phyloP scores from a whole-genome alignment of 1,140 invertebrate species.

The Teleogryllus occipitalis region DNA sequence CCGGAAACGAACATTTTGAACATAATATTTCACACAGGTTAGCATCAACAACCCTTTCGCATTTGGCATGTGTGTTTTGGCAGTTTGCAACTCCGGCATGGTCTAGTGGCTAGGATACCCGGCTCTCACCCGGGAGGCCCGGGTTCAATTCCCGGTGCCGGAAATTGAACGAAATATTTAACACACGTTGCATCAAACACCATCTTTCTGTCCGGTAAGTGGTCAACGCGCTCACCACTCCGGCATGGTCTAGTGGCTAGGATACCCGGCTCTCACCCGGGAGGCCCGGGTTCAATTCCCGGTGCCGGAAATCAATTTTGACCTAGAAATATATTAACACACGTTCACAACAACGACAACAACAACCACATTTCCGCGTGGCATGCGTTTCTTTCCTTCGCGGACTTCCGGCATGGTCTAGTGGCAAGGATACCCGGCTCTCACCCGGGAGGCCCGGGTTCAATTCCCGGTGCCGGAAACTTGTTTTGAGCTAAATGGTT shows the following conservation, averaged over 20 bases:
- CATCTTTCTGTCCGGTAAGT: too few species aligned
- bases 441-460: conserved; percentile 76
- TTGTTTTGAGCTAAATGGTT: too few species aligned
- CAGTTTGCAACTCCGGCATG: too few species aligned
- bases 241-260: conserved; percentile 77
- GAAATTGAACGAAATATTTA: conserved; percentile 35
- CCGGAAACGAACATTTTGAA: conserved; percentile 42
- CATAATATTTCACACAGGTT: too few species aligned
- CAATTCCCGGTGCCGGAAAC: conserved; percentile 75
- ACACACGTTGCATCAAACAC: too few species aligned
- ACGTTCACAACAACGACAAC: too few species aligned
- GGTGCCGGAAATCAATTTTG: conserved; percentile 56
- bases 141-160: conserved; percentile 78
- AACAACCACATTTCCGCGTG: too few species aligned
- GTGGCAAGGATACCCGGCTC: conserved; percentile 78
- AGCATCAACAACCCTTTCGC: too few species aligned
- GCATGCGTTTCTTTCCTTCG: too few species aligned
- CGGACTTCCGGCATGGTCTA: conserved; percentile 51
- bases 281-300: conserved; percentile 77
- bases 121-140: conserved; percentile 74
- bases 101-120: conserved; percentile 78
- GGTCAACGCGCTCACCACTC: too few species aligned
- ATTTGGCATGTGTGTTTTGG: too few species aligned
- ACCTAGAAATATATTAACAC: too few species aligned
- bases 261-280: conserved; percentile 77